phyloP scores from a whole-genome alignment of 2,113 vertebrate genomes.

The Monarcha castaneiventris region DNA sequence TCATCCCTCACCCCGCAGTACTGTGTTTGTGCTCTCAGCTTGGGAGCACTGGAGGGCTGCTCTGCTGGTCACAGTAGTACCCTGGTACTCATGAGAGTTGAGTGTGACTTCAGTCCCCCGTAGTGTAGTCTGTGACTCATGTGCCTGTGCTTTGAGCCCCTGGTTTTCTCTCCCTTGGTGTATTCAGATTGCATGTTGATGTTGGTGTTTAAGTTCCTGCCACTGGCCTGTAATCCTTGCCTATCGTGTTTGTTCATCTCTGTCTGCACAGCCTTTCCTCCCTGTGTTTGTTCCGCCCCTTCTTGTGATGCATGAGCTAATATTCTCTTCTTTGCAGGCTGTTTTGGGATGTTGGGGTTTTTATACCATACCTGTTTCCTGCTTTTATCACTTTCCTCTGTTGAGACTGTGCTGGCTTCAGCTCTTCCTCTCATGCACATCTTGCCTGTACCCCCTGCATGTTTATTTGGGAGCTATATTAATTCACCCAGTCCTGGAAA shows the following conservation, averaged over 20 bases:
- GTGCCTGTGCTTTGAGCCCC: neutral
- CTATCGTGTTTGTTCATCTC: neutral
- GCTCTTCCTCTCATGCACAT: neutral
- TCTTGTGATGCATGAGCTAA: neutral
- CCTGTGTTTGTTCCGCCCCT: neutral
- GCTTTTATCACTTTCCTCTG: neutral
- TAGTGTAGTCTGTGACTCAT: neutral
- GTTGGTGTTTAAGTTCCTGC: neutral
- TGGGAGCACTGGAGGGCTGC: neutral
- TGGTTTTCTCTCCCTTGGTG: neutral
- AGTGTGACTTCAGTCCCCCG: neutral
- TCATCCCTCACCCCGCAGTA: rapidly evolving
- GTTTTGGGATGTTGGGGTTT: neutral
- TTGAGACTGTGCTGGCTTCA: neutral
- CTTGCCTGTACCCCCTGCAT: neutral
- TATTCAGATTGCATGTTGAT: neutral
- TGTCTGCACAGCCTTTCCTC: neutral
- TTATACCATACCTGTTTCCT: neutral
- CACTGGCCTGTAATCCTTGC: neutral
- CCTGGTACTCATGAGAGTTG: neutral
- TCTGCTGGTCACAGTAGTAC: neutral
- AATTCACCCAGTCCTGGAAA: neutral
- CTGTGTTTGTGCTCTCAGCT: no score
- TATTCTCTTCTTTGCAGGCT: neutral
- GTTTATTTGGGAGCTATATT: neutral